Conservation (phyloP, 2,888 invertebrate species). For the Callosobruchus maculatus region DNA sequence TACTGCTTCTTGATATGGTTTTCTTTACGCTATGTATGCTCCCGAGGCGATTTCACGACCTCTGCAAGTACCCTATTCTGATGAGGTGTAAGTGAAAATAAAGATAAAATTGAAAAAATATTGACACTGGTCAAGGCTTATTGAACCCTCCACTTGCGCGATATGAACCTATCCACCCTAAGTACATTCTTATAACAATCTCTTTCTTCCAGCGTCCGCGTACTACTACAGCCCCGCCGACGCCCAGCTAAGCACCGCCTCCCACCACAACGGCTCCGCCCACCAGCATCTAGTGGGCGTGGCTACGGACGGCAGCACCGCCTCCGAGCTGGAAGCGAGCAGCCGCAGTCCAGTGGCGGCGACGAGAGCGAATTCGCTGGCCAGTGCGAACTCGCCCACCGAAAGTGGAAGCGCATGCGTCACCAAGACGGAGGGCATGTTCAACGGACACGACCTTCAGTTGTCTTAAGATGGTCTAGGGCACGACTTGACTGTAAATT, state of each 20-base stretch:
- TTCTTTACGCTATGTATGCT: too few species aligned
- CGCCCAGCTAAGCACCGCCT: conserved; percentile 35
- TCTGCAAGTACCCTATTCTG: too few species aligned
- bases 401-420: conserved; percentile 64
- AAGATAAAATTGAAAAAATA: too few species aligned
- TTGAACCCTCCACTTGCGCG: too few species aligned
- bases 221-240: conserved; percentile 61
- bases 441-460: conserved; percentile 43
- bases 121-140: too few species aligned
- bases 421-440: conserved; percentile 57
- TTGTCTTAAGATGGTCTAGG: conserved; percentile 27
- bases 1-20: too few species aligned
- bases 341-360: conserved; percentile 68
- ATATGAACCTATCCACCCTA: too few species aligned
- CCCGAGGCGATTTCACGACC: too few species aligned
- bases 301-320: conserved; percentile 19
- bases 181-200: neutral
- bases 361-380: conserved; percentile 66
- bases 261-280: conserved; percentile 1
- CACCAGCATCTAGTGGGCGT: neutral
- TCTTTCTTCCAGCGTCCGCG: conserved; percentile 54
- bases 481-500: too few species aligned
- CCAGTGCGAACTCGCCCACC: conserved; percentile 67
- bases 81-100: too few species aligned
- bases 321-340: conserved; percentile 51